Evolutionary conservation across 2,888 invertebrate species (phyloP), one percentile per base, ranked within the genome.

Genomic region (Trichopria drosophilae): DNA sequence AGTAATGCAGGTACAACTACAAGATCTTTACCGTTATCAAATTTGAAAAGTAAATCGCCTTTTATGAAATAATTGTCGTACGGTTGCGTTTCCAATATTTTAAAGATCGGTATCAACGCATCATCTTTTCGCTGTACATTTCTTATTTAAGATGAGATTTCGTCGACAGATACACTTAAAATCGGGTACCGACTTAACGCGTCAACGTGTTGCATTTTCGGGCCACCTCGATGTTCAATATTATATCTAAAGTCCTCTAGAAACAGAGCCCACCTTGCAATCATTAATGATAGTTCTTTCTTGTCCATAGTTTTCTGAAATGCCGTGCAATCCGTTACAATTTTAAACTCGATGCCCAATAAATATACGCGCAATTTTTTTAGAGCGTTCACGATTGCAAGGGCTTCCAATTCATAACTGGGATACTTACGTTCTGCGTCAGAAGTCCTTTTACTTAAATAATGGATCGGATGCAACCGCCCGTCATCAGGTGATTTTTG

Each of bases 241-340:
- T 13, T 10, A n/a, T 56, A 56, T 0, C 31, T 13, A 10, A 40
- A 53, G 1, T 56, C 50, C 13, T 50, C 53, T 1, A 56, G 9
- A 4, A 18, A 19, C 9, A 46, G 7, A 1, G 46, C 55, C 48
- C 55, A 55, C 19, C 52, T 9, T 4, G 42, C 34, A 7, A 55
- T 24, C 16, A 20, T 20, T 3, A 39, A 9, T 1, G 31, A 13
- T 4, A 56, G 19, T 5, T 53, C 39, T 1, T 22, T 29, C 9
- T 53, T 56, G 0, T 23, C 18, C 44, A 56, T 51, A 1, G 56
- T 56, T 2, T 28, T 20, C 12, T 29, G 26, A n/a, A 56, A 47
- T 1, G 56, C 50, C n/a, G 22, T 6, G 6, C 50, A 56, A 12
- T 52, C 56, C 0, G 47, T 53, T 2, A 53, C 40, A 3, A 53